phyloP scores from a whole-genome alignment of 2,797 vertebrate species.

The Pangasius sanitwongsei region DNA sequence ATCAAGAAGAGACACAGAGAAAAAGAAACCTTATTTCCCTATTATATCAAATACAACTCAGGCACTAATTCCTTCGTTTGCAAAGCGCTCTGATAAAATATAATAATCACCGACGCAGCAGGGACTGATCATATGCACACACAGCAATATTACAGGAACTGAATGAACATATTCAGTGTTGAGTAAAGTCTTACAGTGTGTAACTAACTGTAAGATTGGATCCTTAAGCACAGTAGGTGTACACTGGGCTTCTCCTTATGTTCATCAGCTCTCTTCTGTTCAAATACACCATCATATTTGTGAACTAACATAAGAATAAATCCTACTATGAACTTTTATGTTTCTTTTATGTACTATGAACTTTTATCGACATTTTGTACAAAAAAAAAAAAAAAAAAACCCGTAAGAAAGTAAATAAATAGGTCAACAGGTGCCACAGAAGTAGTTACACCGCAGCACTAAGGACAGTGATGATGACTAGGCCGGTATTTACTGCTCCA shows the following conservation, averaged over 20 bases:
- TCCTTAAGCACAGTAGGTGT: not conserved
- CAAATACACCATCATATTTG: not conserved
- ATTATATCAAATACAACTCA: not conserved
- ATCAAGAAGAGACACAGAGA: not conserved
- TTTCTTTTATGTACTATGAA: not conserved
- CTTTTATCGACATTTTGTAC: not conserved
- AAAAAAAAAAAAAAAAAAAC: too few species aligned
- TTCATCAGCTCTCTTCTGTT: not conserved
- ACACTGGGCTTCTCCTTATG: not conserved
- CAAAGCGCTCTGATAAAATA: not conserved
- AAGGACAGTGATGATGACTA: not conserved
- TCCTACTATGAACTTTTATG: not conserved
- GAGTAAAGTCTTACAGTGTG: not conserved
- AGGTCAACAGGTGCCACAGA: not conserved
- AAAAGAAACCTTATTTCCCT: not conserved
- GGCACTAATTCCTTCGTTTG: not conserved
- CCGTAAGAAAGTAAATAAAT: not conserved
- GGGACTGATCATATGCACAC: not conserved
- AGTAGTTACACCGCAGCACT: not conserved
- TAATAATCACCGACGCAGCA: not conserved
- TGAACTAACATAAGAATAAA: not conserved
- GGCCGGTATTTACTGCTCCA: not conserved
- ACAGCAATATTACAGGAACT: not conserved
- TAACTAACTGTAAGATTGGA: not conserved
- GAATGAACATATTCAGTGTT: not conserved